Base-by-base conservation (phyloP, 2,797 vertebrate species). In the Coreius guichenoti region DNA sequence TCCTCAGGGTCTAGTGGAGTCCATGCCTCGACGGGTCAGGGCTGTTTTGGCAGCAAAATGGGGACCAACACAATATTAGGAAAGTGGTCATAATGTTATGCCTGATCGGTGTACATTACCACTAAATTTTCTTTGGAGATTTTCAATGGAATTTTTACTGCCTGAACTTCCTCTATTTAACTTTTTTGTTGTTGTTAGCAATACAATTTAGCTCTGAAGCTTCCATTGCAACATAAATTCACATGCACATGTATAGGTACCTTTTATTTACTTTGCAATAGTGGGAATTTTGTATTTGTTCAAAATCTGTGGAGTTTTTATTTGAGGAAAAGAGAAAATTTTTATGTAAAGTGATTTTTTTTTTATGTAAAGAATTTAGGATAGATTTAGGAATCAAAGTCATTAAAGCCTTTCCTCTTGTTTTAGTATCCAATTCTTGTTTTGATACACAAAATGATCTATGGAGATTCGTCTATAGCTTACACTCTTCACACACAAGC, bases 401-500 rank as follows among this genome's bases (percentile, higher is more conserved):
- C 5, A 58, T 81, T 70, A 29, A 58, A 58, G 12, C 54, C 8
- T 36, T 83, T 11, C 19, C 19, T 75, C 14, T 39, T 83, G 45
- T 67, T 26, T 21, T 51, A 65, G 21, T 49, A 31, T 82, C 14
- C n/a, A 36, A 13, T 51, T 75, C 45, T 72, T 80, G 75, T 36
- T 43, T 33, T 54, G 26, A 74, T 65, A 6, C 65, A 78, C 26
- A 33, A 4, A 85, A 14, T n/a, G 11, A 67, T 73, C 61, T 12
- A 26, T 51, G 23, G n/a, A 63, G 39, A 78, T 29, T 61, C 0
- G 1, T 63, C n/a, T 65, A 9, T 23, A 1, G 63, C 19, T 68
- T 49, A 82, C 39, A 49, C 80, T 68, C 16, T 68, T 77, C 70
- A 43, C 43, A 67, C 58, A 76, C 31, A 36, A 26, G 36, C 33